Base-by-base conservation (phyloP, 1,140 invertebrate species). In the Littorina saxatilis region DNA sequence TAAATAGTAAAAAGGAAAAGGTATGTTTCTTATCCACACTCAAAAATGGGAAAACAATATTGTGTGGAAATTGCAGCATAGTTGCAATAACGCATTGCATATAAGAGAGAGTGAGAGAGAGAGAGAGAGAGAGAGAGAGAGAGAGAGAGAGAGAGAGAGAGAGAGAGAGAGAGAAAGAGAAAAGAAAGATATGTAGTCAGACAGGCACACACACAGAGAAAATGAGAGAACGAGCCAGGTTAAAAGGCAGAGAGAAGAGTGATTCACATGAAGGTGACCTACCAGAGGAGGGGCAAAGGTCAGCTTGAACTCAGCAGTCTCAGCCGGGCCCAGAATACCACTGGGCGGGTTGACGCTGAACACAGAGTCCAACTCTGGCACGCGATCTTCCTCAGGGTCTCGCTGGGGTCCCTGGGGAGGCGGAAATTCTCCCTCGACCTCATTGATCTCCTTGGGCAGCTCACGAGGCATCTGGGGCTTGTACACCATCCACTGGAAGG, bases 251-350 rank as follows among this genome's bases (percentile, higher is more conserved):
- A n/a, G n/a, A n/a, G n/a, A n/a, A n/a, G n/a, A n/a, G n/a, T n/a
- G n/a, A n/a, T n/a, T n/a, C n/a, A n/a, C n/a, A n/a, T n/a, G n/a
- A n/a, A n/a, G n/a, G n/a, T n/a, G n/a, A 17, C 84, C 87, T 83
- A 91, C 91, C 66, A 88, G 76, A 52, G 90, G 88, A 27, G 91
- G 91, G 15, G 91, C 91, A 87, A 91, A 92, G 1, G 90, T 91
- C 1, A 91, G 66, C 68, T 84, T 87, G 84, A 92, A 92, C 29
- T 89, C 86, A 55, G 86, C 84, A 4, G 66, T 82, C 66, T 83
- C 85, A 17, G 70, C 75, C 11, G 91, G 85, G 39, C 80, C 79
- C 7, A 92, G 72, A 27, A 88, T 82, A 0, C 91, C 91, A 61
- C 76, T 87, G 27, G 86, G 83, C 9, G 91, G 91, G 27, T 89